A percentile compares a stretch with the other conserved stretches of the same genome.
These are phyloP conservation scores for Aromia moschata DNA, from an alignment of 2,888 invertebrate species.

Conservation along the genomic window DNA sequence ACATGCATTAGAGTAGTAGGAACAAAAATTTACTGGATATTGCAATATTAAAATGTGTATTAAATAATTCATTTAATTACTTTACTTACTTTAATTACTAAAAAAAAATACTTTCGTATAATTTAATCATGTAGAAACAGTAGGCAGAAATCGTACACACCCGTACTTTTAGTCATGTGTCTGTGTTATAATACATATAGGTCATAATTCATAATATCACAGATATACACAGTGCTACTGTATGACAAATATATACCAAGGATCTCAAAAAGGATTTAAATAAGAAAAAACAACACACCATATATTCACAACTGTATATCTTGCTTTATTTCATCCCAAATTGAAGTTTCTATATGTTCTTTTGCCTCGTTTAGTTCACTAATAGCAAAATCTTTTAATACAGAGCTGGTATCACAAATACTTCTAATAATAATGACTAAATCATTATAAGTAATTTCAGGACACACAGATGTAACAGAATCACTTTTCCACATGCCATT, in stretches of 20 bases:
- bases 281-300: conserved; percentile 2
- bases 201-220: too few species aligned
- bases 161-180: too few species aligned
- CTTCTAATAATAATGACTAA: conserved; percentile 62
- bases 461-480: conserved; percentile 51
- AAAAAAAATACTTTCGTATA: too few species aligned
- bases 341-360: conserved; percentile 55
- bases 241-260: neutral
- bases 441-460: conserved; percentile 66
- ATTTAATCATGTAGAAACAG: too few species aligned
- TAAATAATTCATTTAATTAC: too few species aligned
- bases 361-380: conserved; percentile 63
- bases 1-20: too few species aligned
- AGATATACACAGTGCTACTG: too few species aligned
- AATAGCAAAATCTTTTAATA: conserved; percentile 62
- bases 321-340: conserved; percentile 59
- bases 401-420: conserved; percentile 59
- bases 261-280: neutral
- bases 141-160: too few species aligned
- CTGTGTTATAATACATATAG: too few species aligned
- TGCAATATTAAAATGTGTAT: too few species aligned
- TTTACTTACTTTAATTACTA: too few species aligned
- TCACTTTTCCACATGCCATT: conserved; percentile 59
- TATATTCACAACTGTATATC: conserved; percentile 20
- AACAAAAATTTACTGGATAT: too few species aligned